phyloP scores from a whole-genome alignment of 2,888 invertebrate species.

The Xanthorhoe spadicearia region DNA sequence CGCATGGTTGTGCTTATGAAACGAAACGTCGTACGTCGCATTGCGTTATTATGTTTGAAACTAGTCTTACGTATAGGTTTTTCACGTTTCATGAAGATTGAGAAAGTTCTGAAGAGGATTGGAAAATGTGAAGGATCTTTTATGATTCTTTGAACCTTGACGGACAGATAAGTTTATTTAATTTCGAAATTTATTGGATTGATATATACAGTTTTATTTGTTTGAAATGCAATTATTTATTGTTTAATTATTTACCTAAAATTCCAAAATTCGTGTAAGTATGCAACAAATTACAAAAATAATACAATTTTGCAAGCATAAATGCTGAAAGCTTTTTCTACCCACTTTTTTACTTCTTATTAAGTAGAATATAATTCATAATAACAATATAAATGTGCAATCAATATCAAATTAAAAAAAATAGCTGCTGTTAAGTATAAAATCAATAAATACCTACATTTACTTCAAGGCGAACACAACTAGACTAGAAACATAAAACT shows the following conservation, averaged over 20 bases:
- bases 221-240: too few species aligned
- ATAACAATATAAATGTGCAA: neutral
- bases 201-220: too few species aligned
- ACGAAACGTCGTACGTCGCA: slow-evolving; percentile 80
- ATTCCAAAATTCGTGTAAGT: too few species aligned
- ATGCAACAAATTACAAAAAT: too few species aligned
- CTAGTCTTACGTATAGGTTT: slow-evolving; percentile 57
- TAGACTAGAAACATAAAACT: slow-evolving; percentile 11
- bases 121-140: slow-evolving; percentile 22
- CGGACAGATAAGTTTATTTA: neutral
- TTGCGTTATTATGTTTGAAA: slow-evolving; percentile 74
- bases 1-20: slow-evolving; percentile 69
- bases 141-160: slow-evolving; percentile 3
- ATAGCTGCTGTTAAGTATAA: neutral
- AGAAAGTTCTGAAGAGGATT: slow-evolving; percentile 35
- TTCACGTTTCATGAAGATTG: slow-evolving; percentile 34
- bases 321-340: too few species aligned
- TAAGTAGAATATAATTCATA: neutral
- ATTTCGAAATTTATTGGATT: neutral
- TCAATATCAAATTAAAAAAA: neutral
- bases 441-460: slow-evolving; percentile 1
- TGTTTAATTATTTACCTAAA: too few species aligned
- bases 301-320: too few species aligned
- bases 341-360: too few species aligned
- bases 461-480: neutral